Percentiles rank a stretch among this genome's conserved stretches.
Evolutionary conservation across 2,797 vertebrate genomes (phyloP).

Genomic region (Liparis tanakae): DNA sequence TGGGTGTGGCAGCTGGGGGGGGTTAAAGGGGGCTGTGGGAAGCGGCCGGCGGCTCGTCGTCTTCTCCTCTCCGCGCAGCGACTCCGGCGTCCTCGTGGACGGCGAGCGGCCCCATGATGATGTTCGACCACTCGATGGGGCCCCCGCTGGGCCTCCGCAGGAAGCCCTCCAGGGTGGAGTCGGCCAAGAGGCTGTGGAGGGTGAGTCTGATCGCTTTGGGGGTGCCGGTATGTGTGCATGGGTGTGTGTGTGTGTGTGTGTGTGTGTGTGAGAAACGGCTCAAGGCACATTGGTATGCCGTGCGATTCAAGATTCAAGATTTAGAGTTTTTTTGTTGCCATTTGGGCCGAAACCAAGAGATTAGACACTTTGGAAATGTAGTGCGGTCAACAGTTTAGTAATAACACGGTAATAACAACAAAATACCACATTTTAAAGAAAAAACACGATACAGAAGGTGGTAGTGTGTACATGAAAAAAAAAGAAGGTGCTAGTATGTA

Average conservation of each 20-base stretch:
- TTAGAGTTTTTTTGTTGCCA: no score
- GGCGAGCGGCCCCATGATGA: slow-evolving; percentile 60
- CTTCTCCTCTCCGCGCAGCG: slow-evolving; percentile 13
- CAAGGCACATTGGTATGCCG: slow-evolving; percentile 13
- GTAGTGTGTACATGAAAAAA: no score
- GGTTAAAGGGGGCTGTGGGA: slow-evolving; percentile 20
- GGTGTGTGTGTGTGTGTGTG: slow-evolving; percentile 15
- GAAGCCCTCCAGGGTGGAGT: slow-evolving; percentile 86
- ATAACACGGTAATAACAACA: no score
- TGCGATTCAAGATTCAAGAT: background rate
- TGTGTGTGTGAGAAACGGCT: background rate
- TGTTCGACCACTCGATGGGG: slow-evolving; percentile 72
- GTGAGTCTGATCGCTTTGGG: slow-evolving; percentile 80
- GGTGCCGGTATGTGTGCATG: no score
- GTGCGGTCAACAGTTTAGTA: no score
- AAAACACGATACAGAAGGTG: no score
- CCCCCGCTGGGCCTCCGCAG: slow-evolving; percentile 76
- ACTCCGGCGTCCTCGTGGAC: background rate
- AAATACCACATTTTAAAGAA: no score
- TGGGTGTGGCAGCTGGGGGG: slow-evolving; percentile 70
- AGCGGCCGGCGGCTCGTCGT: slow-evolving; percentile 28
- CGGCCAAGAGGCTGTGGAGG: slow-evolving; percentile 89
- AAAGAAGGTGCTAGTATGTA: no score
- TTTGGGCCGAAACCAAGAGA: no score
- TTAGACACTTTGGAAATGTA: no score